phyloP scores from a whole-genome alignment of 2,113 vertebrate species.

The Perca schrenkii region DNA sequence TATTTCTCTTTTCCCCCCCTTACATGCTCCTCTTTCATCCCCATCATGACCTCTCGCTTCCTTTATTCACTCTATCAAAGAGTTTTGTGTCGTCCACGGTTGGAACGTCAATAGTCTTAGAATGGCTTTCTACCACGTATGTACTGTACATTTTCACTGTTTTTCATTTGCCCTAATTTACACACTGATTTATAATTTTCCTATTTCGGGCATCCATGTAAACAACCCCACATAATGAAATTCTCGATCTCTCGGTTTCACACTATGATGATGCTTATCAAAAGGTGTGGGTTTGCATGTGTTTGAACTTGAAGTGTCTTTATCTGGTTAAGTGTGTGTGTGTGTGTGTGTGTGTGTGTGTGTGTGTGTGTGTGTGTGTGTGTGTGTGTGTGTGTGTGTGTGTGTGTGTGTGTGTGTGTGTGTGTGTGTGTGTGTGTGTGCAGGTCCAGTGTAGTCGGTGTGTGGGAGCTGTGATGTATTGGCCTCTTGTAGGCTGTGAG shows the following conservation, averaged over 20 bases:
- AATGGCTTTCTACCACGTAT: neutral
- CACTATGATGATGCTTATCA: conserved; percentile 12
- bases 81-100: conserved; percentile 3
- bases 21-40: conserved; percentile 36
- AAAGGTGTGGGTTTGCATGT: conserved; percentile 35
- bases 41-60: conserved; percentile 17
- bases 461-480: conserved; percentile 39
- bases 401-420: conserved; percentile 1
- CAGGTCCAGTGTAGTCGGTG: conserved; percentile 29
- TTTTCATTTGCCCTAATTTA: conserved; percentile 7
- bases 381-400: conserved; percentile 17
- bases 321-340: conserved; percentile 32
- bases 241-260: conserved; percentile 18
- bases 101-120: conserved; percentile 22
- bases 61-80: conserved; percentile 40
- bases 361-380: conserved; percentile 12
- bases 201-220: conserved; percentile 9
- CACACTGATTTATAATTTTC: conserved; percentile 11
- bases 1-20: neutral
- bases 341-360: conserved; percentile 10
- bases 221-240: conserved; percentile 44
- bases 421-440: conserved; percentile 6
- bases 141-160: conserved; percentile 4
- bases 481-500: conserved; percentile 57
- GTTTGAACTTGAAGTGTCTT: conserved; percentile 38